Evolutionary conservation across 1,140 invertebrate species (phyloP), one percentile per base, ranked within the genome.

Genomic region (Agrilus planipennis): DNA sequence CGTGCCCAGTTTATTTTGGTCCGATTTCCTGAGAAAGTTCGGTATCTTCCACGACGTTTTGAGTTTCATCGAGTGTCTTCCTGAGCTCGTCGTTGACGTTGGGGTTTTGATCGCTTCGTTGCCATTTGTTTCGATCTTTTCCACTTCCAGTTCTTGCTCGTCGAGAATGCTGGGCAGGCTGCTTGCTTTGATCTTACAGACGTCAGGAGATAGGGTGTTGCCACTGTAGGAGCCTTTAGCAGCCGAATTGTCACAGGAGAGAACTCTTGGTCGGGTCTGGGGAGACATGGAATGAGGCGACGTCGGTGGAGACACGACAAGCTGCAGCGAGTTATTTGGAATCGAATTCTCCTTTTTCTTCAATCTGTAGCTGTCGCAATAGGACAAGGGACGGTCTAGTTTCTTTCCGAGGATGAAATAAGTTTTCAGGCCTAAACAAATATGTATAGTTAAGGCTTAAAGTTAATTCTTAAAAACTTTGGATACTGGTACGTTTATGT

Each of bases 91-190:
- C 60, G 63, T 54, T 57, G 70, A 54, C 7, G 54, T 47, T 41
- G 63, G 43, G 21, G 50, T 53, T 45, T 54, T 58, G 6, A 55
- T 43, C 15, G 44, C 48, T 34, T 58, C 52, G 22, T 41, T 46
- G 14, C 71, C 71, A 2, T 61, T 67, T 22, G 19, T 25, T 4
- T 25, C 23, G 15, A 38, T 36, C 16, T 18, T 21, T 25, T 39
- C 35, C 20, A 23, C 31, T 6, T 46, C 39, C 11, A 68, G 64
- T 16, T 79, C 74, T 16, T 62, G 62, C 35, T 81, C 78, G 25
- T 84, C 81, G 43, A 85, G 62, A 50, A 84, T 85, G 57, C 81
- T 84, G 0, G 82, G 81, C 51, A 84, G 50, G 28, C 80, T 84
- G 53, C 76, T 84, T 11, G 81, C 77, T 61, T 82, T 81, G 42